These are phyloP conservation scores for Battus philenor DNA, from an alignment of 1,140 invertebrate species.

Conservation along the genomic window DNA sequence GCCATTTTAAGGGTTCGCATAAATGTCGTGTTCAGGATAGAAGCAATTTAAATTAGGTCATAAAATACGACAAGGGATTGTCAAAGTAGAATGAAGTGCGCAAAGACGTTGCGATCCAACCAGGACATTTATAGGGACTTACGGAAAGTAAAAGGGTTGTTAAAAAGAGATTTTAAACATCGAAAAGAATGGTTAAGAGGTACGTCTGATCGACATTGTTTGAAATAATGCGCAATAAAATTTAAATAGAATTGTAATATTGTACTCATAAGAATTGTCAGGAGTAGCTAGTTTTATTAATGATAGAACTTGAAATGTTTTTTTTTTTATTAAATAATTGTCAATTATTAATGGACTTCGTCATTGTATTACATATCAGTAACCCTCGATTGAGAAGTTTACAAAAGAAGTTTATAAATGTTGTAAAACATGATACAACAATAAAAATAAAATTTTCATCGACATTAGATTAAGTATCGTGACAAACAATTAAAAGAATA, in stretches of 20 bases:
- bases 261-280: too few species aligned
- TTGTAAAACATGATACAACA: too few species aligned
- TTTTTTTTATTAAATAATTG: too few species aligned
- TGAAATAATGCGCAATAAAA: not conserved
- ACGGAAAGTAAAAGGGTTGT: constrained; percentile 38
- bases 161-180: constrained; percentile 39
- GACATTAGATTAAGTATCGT: too few species aligned
- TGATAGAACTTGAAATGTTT: too few species aligned
- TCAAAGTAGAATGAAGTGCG: constrained; percentile 40
- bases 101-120: constrained; percentile 41
- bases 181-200: constrained; percentile 41
- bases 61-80: constrained; percentile 65
- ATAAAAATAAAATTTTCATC: too few species aligned
- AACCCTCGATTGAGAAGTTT: too few species aligned
- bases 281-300: too few species aligned
- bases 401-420: too few species aligned
- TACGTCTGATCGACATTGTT: constrained; percentile 24
- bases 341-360: too few species aligned
- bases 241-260: constrained; percentile 2
- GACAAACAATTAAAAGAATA: too few species aligned
- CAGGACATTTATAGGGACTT: constrained; percentile 43
- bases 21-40: constrained; percentile 47
- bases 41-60: constrained; percentile 62
- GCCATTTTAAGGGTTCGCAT: constrained; percentile 29
- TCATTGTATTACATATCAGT: too few species aligned